Evolutionary conservation across 1,140 invertebrate genomes (phyloP), one percentile per base, ranked within the genome.

Genomic region (Penaeus vannamei): DNA sequence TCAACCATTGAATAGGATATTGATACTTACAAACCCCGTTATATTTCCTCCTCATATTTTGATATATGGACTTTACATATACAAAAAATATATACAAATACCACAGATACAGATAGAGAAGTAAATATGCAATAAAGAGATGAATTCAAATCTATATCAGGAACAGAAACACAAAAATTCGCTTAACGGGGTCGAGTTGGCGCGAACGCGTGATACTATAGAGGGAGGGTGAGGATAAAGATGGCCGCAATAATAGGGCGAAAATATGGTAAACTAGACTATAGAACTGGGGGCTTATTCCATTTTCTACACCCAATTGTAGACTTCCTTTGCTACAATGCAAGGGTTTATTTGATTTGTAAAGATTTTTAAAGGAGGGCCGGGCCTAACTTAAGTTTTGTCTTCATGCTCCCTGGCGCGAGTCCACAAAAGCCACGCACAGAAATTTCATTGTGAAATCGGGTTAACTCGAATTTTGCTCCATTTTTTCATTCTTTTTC

Each of bases 261-360:
- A 79, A 79, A 79, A 79, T 79, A 46, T 79, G 77, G 77, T 79
- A 79, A 79, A 79, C 77, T 79, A 46, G 77, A n/a, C 77, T 1
- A 79, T 53, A 53, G 46, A 53, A 79, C 42, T 79, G 53, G 77
- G 14, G 32, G 77, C 77, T 19, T 79, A 53, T 79, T 79, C 77
- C 77, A n/a, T 79, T 79, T 79, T 46, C 77, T 79, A 0, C 77
- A n/a, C 32, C 19, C 23, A n/a, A 46, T 53, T 79, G 77, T n/a
- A 42, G 77, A 53, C 53, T 79, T 79, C 36, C 77, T 36, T 29
- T 14, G 77, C 32, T 53, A 79, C 77, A 79, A 79, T 46, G 36
- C 0, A 5, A 22, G 77, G 77, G 36, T 79, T 42, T 79, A 79
- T 79, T 79, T 79, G 77, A 79, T 79, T 79, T 79, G 77, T 79